These are phyloP conservation scores for Poeciliopsis paucimaculata DNA, from an alignment of 2,797 vertebrate genomes.

Conservation along the genomic window DNA sequence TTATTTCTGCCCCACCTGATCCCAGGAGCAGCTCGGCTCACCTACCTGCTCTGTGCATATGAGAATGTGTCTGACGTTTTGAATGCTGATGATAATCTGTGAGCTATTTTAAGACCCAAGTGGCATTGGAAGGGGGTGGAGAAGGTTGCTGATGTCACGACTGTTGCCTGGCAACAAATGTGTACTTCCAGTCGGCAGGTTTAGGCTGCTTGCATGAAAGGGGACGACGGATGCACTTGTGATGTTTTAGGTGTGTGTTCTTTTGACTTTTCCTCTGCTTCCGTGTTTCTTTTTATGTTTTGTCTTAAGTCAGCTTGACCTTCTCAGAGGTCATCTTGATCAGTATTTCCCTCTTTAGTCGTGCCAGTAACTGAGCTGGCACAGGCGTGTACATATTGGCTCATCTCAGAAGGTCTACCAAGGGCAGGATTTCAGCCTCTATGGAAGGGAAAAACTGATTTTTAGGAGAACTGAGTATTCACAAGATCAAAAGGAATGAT, in stretches of 20 bases:
- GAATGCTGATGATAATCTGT: slow-evolving; percentile 77
- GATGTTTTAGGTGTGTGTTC: slow-evolving; percentile 24
- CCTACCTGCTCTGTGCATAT: slow-evolving; percentile 29
- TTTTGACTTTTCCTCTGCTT: slow-evolving; percentile 9
- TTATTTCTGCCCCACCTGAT: slow-evolving; percentile 14
- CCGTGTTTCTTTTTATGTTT: slow-evolving; percentile 4
- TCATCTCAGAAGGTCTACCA: slow-evolving; percentile 9
- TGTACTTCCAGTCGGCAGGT: slow-evolving; percentile 74
- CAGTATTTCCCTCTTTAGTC: neutral
- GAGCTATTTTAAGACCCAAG: slow-evolving; percentile 81
- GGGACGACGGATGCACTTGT: slow-evolving; percentile 58
- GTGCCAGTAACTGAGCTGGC: slow-evolving; percentile 23
- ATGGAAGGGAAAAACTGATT: slow-evolving; percentile 18
- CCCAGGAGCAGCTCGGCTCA: neutral
- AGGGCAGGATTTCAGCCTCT: slow-evolving; percentile 18
- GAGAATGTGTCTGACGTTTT: slow-evolving; percentile 64
- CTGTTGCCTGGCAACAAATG: slow-evolving; percentile 82
- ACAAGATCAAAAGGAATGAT: slow-evolving; percentile 5
- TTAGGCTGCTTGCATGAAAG: slow-evolving; percentile 62
- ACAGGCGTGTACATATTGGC: neutral
- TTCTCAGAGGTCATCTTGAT: slow-evolving; percentile 23
- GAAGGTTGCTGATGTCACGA: slow-evolving; percentile 81
- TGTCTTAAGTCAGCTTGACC: slow-evolving; percentile 3
- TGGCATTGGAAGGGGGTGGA: slow-evolving; percentile 51
- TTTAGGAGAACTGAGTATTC: neutral